A percentile compares a stretch with the other conserved stretches of the same genome.
These are phyloP conservation scores for Calvadosia cruxmelitensis DNA, from an alignment of 30 jellyfish, hydroid and myxozoan species.

Conservation along the genomic window DNA sequence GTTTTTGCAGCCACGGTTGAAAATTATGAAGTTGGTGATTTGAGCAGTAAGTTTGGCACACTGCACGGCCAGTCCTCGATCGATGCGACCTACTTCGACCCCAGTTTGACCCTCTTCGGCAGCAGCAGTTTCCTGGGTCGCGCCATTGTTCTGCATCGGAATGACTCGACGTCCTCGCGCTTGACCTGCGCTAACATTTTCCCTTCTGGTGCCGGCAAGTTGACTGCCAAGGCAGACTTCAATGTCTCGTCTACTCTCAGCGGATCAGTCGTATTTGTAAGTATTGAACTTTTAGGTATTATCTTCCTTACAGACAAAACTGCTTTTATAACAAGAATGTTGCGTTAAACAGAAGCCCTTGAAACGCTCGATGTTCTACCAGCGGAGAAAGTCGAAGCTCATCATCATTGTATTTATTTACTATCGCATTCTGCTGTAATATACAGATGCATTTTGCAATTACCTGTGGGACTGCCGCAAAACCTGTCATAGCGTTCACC, in stretches of 20 bases:
- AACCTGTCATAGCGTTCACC: too few relatives aligned
- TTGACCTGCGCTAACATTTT: conserved; percentile 59
- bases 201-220: conserved; percentile 27
- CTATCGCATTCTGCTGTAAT: too few relatives aligned
- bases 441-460: too few relatives aligned
- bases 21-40: conserved; percentile 82
- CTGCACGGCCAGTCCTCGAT: conserved; percentile 20
- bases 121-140: conserved; percentile 52
- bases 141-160: conserved; percentile 49
- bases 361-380: too few relatives aligned
- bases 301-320: not conserved
- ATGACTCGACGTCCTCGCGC: conserved; percentile 50
- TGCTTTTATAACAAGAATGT: too few relatives aligned
- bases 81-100: conserved; percentile 15
- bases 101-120: conserved; percentile 57
- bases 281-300: not conserved
- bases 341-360: too few relatives aligned
- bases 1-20: conserved; percentile 55
- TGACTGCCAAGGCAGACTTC: conserved; percentile 45
- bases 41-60: conserved; percentile 79
- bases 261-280: conserved; percentile 46
- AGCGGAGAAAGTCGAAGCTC: too few relatives aligned
- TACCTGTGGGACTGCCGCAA: too few relatives aligned
- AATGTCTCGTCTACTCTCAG: conserved; percentile 22
- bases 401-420: too few relatives aligned